Conservation (phyloP, 2,113 vertebrate genomes). For the Podocnemis expansa region DNA sequence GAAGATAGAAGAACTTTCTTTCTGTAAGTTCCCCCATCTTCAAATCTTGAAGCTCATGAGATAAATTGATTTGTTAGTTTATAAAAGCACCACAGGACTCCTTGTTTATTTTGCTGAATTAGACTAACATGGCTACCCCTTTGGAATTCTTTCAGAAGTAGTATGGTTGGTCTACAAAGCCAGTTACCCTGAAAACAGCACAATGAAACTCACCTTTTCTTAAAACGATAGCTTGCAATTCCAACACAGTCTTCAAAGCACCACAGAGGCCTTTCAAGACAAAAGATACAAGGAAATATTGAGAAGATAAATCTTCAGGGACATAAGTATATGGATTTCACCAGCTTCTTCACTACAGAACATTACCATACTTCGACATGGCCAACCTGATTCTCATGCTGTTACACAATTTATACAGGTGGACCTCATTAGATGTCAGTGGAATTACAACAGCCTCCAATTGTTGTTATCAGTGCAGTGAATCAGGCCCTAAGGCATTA, state of each 20-base stretch:
- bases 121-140: too few relatives aligned
- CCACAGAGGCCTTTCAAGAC: not conserved
- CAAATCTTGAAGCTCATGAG: too few relatives aligned
- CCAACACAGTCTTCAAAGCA: not conserved
- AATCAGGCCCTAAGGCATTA: not conserved
- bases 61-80: too few relatives aligned
- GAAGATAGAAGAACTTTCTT: too few relatives aligned
- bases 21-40: too few relatives aligned
- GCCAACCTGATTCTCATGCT: not conserved
- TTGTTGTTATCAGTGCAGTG: not conserved
- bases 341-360: not conserved
- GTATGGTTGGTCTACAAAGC: not conserved
- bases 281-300: not conserved
- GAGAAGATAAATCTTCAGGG: not conserved
- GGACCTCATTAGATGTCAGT: not conserved
- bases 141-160: not conserved
- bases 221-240: not conserved
- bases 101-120: too few relatives aligned
- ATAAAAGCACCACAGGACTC: too few relatives aligned
- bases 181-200: not conserved
- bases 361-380: not conserved
- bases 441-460: not conserved
- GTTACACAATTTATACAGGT: not conserved
- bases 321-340: not conserved
- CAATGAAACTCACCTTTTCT: not conserved